Evolutionary conservation across 2,113 vertebrate species (phyloP).

Genomic region (Stegostoma tigrinum): DNA sequence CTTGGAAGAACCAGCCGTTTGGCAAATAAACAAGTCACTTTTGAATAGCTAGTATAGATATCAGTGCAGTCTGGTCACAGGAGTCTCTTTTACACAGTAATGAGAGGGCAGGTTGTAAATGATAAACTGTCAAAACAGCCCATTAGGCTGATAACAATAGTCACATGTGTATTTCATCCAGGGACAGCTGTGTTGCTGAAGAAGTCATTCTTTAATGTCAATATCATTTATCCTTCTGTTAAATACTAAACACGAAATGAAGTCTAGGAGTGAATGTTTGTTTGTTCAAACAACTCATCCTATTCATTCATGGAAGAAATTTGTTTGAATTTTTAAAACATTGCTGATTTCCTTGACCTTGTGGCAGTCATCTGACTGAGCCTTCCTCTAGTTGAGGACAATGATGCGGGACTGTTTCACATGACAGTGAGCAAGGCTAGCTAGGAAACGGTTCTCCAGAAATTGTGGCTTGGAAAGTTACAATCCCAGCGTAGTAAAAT

Average conservation of each 20-base stretch:
- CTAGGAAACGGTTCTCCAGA: no score
- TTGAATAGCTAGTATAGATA: constrained; percentile 53
- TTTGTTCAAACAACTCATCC: not conserved
- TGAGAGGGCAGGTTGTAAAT: constrained; percentile 48
- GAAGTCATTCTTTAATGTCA: not conserved
- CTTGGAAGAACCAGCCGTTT: constrained; percentile 29
- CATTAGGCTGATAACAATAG: constrained; percentile 42
- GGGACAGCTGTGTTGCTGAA: not conserved
- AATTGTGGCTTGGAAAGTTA: not conserved
- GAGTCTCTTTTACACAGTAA: constrained; percentile 49
- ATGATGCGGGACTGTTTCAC: not conserved
- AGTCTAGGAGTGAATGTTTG: not conserved
- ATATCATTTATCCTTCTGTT: not conserved
- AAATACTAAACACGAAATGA: not conserved
- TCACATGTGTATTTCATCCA: constrained; percentile 5
- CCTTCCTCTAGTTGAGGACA: not conserved
- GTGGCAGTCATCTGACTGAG: not conserved
- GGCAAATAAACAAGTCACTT: constrained; percentile 57
- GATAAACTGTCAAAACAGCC: constrained; percentile 44
- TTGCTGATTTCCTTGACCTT: not conserved
- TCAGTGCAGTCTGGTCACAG: constrained; percentile 48
- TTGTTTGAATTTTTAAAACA: not conserved
- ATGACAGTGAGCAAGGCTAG: no score
- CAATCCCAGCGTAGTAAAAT: not conserved
- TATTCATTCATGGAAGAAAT: not conserved